A percentile compares a stretch with the other conserved stretches of the same genome.
phyloP scores from a whole-genome alignment of 2,888 invertebrate species.

The Tachystola acroxantha region DNA sequence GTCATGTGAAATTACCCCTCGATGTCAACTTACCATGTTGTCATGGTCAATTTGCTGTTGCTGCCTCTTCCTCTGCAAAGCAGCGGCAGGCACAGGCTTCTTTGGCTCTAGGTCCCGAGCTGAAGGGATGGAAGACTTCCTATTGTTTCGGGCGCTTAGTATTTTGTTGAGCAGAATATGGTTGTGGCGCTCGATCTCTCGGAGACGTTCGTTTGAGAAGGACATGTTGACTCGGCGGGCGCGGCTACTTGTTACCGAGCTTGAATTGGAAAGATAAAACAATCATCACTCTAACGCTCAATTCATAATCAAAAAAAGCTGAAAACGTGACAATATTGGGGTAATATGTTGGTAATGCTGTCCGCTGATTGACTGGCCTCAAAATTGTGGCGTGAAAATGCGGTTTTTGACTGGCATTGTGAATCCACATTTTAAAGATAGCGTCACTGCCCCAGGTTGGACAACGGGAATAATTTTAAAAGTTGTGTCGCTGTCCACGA shows the following conservation, averaged over 20 bases:
- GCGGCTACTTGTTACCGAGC: conserved; percentile 46
- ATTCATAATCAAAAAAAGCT: conserved; percentile 6
- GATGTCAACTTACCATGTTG: conserved; percentile 63
- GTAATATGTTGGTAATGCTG: too few relatives aligned
- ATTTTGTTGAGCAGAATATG: conserved; percentile 78
- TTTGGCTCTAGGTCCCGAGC: conserved; percentile 27
- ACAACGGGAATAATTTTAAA: too few relatives aligned
- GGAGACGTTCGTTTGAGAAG: conserved; percentile 77
- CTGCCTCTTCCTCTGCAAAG: conserved; percentile 70
- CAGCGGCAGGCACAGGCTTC: conserved; percentile 41
- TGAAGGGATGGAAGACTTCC: conserved; percentile 50
- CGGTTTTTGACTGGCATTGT: too few relatives aligned
- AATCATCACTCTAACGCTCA: too few relatives aligned
- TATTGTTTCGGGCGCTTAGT: conserved; percentile 58
- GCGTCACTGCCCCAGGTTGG: too few relatives aligned
- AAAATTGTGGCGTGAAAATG: too few relatives aligned
- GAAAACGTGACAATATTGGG: conserved; percentile 8
- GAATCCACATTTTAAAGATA: too few relatives aligned
- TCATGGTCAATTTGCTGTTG: conserved; percentile 78
- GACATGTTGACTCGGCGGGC: conserved; percentile 68
- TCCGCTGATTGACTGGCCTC: too few relatives aligned
- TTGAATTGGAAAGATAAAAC: conserved; percentile 24
- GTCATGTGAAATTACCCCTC: too few relatives aligned
- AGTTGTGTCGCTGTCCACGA: too few relatives aligned
- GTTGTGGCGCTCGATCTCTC: conserved; percentile 80